A percentile compares a stretch with the other conserved stretches of the same genome.
Evolutionary conservation across 2,888 invertebrate species (phyloP).

Genomic region (Cataglyphis altisquamis): DNA sequence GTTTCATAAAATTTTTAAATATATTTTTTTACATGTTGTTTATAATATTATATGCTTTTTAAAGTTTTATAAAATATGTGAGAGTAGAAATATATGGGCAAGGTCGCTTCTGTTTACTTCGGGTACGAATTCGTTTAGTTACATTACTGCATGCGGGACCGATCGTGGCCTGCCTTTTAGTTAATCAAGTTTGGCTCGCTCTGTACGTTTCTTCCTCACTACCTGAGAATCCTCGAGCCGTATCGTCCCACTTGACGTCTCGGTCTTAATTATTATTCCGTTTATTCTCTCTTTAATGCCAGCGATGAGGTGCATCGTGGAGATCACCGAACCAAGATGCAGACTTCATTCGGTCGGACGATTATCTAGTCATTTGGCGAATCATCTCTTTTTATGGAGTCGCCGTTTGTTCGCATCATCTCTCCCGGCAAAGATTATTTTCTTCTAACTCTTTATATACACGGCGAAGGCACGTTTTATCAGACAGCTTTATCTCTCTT

Average conservation of each 20-base stretch:
- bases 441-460: constrained; percentile 1
- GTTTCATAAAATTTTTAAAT: background rate
- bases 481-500: background rate
- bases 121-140: constrained; percentile 7
- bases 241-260: constrained; percentile 39
- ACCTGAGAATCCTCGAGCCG: constrained; percentile 46
- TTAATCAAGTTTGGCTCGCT: constrained; percentile 35
- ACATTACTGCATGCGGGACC: constrained; percentile 1
- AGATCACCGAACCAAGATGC: constrained; percentile 13
- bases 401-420: constrained; percentile 36
- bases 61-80: background rate
- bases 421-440: constrained; percentile 27
- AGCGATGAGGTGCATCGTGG: constrained; percentile 23
- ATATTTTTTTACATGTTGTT: background rate
- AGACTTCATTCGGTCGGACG: constrained; percentile 14
- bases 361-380: constrained; percentile 44
- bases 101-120: background rate
- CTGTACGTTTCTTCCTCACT: constrained; percentile 4
- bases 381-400: constrained; percentile 26
- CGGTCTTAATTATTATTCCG: constrained; percentile 59
- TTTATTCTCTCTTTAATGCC: constrained; percentile 48
- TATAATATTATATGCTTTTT: background rate
- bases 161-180: background rate
- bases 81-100: background rate
- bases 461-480: background rate